Percentiles rank a stretch among this genome's conserved stretches.
Evolutionary conservation across 2,797 vertebrate genomes (phyloP).

Genomic region (Enteromius treurensis): DNA sequence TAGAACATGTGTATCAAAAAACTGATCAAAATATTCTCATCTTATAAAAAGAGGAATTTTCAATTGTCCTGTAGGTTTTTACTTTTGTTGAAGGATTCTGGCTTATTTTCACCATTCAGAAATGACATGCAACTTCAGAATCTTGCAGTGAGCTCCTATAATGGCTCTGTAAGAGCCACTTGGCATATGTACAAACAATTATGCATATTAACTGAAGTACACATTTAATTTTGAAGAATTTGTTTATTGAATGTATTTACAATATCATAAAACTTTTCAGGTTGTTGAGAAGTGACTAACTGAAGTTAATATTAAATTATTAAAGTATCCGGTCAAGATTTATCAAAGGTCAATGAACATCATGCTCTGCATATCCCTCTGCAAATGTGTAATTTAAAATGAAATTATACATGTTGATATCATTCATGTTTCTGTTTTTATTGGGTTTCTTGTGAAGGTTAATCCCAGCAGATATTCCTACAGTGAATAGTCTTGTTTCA

Average conservation of each 20-base stretch:
- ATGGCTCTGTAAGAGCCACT: conserved; percentile 10
- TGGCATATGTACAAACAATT: conserved; percentile 42
- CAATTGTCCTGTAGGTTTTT: conserved; percentile 4
- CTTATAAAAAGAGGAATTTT: not conserved
- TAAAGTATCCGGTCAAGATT: conserved; percentile 69
- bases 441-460: conserved; percentile 24
- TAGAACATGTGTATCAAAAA: conserved; percentile 45
- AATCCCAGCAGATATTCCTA: conserved; percentile 37
- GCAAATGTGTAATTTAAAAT: conserved; percentile 49
- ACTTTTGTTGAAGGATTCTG: not conserved
- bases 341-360: conserved; percentile 47
- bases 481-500: conserved; percentile 1
- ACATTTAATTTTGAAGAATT: conserved; percentile 54
- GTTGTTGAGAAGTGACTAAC: conserved; percentile 64
- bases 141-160: conserved; percentile 1
- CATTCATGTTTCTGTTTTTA: conserved; percentile 11
- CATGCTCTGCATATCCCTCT: conserved; percentile 33
- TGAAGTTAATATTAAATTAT: conserved; percentile 77
- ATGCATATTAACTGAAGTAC: conserved; percentile 47
- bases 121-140: not conserved
- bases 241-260: conserved; percentile 62
- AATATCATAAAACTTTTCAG: conserved; percentile 66
- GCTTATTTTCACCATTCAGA: not conserved
- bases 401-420: conserved; percentile 63
- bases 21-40: conserved; percentile 18